These are phyloP conservation scores for Lepidocyrtoides sp. DNA, from an alignment of 2,888 invertebrate species.

Conservation along the genomic window DNA sequence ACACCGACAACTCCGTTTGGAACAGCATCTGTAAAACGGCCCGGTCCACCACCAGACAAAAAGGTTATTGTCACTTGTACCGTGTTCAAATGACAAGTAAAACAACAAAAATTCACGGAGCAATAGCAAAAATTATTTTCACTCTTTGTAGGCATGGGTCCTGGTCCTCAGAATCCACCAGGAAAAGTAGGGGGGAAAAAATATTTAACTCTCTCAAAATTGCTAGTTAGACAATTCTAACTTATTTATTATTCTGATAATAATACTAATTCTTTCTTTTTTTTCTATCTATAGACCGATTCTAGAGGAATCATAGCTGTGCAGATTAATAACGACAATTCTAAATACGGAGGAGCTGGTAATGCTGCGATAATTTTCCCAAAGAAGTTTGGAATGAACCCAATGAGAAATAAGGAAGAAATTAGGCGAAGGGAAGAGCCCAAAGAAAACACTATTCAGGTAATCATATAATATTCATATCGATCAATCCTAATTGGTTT, in stretches of 20 bases:
- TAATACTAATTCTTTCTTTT: background rate
- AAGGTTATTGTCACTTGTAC: constrained; percentile 84
- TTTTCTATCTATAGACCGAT: constrained; percentile 55
- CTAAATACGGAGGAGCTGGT: constrained; percentile 88
- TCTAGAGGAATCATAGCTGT: constrained; percentile 86
- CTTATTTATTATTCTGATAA: background rate
- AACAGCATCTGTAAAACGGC: constrained; percentile 90
- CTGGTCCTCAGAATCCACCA: constrained; percentile 63
- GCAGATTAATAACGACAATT: constrained; percentile 90
- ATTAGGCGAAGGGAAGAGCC: constrained; percentile 85
- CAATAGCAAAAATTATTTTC: background rate
- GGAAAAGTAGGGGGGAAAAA: constrained; percentile 74
- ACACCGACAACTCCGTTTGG: constrained; percentile 86
- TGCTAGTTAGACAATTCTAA: background rate
- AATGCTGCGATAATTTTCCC: constrained; percentile 80
- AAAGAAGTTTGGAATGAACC: constrained; percentile 82
- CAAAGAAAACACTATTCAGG: constrained; percentile 95
- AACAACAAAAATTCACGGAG: no score
- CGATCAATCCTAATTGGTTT: no score
- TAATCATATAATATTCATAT: no score
- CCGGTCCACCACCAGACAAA: constrained; percentile 87
- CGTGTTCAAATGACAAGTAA: background rate
- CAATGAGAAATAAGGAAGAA: constrained; percentile 76
- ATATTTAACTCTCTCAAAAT: background rate
- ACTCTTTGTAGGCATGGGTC: constrained; percentile 87